Conservation (phyloP, 2,888 invertebrate genomes). For the Tanytarsus gracilentus region DNA sequence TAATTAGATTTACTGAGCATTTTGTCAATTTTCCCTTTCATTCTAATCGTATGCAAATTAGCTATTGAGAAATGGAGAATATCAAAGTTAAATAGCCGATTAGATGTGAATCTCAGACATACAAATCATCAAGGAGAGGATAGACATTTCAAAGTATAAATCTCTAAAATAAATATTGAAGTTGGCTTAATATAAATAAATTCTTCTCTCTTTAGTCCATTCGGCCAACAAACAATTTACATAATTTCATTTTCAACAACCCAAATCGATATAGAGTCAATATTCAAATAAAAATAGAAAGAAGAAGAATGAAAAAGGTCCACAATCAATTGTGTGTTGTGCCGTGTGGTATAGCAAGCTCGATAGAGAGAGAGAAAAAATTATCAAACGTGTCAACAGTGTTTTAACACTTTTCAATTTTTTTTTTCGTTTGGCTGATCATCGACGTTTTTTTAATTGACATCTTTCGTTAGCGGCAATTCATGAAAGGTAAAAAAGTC, state of each 20-base stretch:
- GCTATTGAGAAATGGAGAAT: background rate
- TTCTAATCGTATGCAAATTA: too few relatives aligned
- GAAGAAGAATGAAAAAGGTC: conserved; percentile 10
- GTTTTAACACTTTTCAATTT: conserved; percentile 28
- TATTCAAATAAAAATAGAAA: background rate
- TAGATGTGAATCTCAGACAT: conserved; percentile 9
- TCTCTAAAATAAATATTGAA: conserved; percentile 25
- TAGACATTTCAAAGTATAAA: conserved; percentile 4
- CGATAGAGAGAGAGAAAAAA: background rate
- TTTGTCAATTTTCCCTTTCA: background rate
- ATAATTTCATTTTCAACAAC: conserved; percentile 12
- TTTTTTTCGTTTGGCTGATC: conserved; percentile 12
- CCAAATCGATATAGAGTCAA: conserved; percentile 17
- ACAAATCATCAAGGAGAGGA: conserved; percentile 14
- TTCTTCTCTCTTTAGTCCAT: conserved; percentile 6
- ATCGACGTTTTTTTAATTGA: conserved; percentile 15
- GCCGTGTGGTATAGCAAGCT: background rate
- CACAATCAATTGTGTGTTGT: background rate
- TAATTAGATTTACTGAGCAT: background rate
- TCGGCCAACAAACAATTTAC: conserved; percentile 13
- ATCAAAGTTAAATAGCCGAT: background rate
- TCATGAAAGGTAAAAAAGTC: conserved; percentile 12
- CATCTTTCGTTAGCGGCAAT: conserved; percentile 21
- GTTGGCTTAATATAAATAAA: conserved; percentile 9
- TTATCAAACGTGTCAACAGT: conserved; percentile 22